Percentiles rank a stretch among this genome's conserved stretches.
phyloP scores from a whole-genome alignment of 2,797 vertebrate species.

The Myripristis jacobus region DNA sequence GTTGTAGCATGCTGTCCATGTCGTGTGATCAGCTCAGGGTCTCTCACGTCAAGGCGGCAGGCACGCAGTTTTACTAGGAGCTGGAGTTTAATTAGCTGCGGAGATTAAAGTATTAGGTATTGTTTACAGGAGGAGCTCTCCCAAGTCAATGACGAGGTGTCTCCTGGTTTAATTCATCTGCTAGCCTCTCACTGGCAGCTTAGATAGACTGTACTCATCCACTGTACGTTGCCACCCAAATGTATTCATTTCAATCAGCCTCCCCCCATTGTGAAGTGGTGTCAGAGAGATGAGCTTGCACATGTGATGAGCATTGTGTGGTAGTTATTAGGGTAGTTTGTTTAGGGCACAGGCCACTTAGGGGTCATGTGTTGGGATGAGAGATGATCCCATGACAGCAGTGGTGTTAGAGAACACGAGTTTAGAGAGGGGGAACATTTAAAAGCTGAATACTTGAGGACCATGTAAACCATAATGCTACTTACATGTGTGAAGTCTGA shows the following conservation, averaged over 20 bases:
- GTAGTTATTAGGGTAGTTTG: too few species aligned
- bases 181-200: neutral
- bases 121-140: constrained; percentile 65
- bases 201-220: neutral
- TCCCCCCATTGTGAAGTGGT: too few species aligned
- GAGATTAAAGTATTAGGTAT: constrained; percentile 82
- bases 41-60: constrained; percentile 16
- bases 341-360: too few species aligned
- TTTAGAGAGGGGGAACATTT: too few species aligned
- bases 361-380: too few species aligned
- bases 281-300: too few species aligned
- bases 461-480: too few species aligned
- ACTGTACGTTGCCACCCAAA: neutral
- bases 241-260: neutral
- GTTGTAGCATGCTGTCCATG: constrained; percentile 7
- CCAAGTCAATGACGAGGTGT: neutral
- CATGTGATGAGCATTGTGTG: too few species aligned
- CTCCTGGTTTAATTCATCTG: neutral
- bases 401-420: too few species aligned
- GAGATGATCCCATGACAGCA: too few species aligned
- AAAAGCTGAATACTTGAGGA: too few species aligned
- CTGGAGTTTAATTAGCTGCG: constrained; percentile 31
- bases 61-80: constrained; percentile 40
- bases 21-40: constrained; percentile 41
- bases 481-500: too few species aligned